Evolutionary conservation across 1,140 invertebrate genomes (phyloP).

Genomic region (Drosophila albomicans): DNA sequence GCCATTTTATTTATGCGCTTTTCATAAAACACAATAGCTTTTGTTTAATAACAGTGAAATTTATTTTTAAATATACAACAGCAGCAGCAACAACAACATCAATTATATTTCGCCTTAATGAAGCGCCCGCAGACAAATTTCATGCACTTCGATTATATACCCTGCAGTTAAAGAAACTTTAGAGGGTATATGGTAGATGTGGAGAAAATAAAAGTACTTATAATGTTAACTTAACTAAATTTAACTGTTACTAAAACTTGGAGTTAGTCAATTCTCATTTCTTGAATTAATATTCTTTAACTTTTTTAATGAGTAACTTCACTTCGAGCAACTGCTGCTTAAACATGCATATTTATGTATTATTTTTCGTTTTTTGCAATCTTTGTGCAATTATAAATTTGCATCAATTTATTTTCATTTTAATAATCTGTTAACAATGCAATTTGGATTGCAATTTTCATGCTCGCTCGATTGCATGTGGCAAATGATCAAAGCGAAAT

Average conservation of each 20-base stretch:
- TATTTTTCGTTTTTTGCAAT: conserved; percentile 21
- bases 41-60: conserved; percentile 81
- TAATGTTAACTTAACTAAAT: background rate
- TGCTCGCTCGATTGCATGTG: conserved; percentile 48
- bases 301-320: background rate
- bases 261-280: too few relatives aligned
- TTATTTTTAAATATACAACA: conserved; percentile 61
- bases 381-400: conserved; percentile 74
- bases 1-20: conserved; percentile 79
- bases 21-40: conserved; percentile 83
- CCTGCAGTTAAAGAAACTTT: background rate
- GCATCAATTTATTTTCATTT: conserved; percentile 78
- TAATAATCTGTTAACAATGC: conserved; percentile 78
- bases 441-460: conserved; percentile 45
- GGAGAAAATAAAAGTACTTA: background rate
- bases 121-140: conserved; percentile 67
- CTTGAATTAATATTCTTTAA: background rate
- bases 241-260: too few relatives aligned
- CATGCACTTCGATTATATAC: conserved; percentile 66
- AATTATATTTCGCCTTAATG: conserved; percentile 64
- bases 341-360: background rate
- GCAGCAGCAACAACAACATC: conserved; percentile 53
- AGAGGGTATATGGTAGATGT: background rate
- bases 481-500: conserved; percentile 36
- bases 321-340: background rate